Evolutionary conservation across 2,113 vertebrate genomes (phyloP), one percentile per base, ranked within the genome.

Genomic region (Uria lomvia): DNA sequence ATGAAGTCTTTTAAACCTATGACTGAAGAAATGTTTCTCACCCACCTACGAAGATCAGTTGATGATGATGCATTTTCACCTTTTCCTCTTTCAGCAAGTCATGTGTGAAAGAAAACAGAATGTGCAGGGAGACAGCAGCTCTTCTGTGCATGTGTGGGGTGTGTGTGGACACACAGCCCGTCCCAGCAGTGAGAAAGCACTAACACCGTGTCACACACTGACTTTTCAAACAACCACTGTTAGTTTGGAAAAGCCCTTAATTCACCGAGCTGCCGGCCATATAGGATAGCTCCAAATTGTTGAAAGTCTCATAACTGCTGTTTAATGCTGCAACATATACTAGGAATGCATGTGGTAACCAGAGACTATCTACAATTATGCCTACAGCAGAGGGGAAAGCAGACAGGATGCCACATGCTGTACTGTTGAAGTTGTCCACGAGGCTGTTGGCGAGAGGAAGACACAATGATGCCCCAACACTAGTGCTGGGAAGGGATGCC

Each of bases 71-170:
- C 40, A 75, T 94, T 49, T 86, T 79, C 75, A 86, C 79, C 86
- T 86, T 3, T 36, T 38, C 52, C 50, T 74, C 68, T 27, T 52
- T 24, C 92, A 88, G 68, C 66, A 65, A 84, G 80, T 13, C 90
- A 75, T 2, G 45, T 83, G 67, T 79, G 75, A 95, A 92, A 88
- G 74, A 29, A 88, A 94, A 83, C 74, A 90, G 85, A 89, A 91
- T 0, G 36, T 62, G 86, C 63, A 26, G 90, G 74, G 67, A 77
- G 83, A 68, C 60, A 24, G 92, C 92, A 83, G 94, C 78, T 82
- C 70, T 8, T 11, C 0, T 29, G 24, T 15, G 86, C 5, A 4
- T 3, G 12, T 1, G 73, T 3, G 43, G 11, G 1, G 27, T 0
- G 42, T 1, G 45, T 4, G 80, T 17, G 47, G 60, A 70, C 58